These are phyloP conservation scores for Drosophila malerkotliana DNA, from an alignment of 1,140 invertebrate genomes.

Conservation along the genomic window DNA sequence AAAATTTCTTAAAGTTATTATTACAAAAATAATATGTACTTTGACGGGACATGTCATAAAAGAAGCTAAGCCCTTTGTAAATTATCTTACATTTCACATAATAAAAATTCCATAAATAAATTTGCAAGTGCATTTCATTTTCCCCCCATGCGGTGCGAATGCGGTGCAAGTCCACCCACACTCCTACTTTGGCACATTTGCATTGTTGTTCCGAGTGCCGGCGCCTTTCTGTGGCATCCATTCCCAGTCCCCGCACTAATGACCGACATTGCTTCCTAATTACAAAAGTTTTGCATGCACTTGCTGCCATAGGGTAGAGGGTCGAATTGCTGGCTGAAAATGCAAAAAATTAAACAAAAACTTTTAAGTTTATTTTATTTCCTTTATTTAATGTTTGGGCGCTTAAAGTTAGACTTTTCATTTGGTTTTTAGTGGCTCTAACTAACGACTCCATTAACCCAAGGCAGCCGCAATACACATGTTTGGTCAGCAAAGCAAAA, in stretches of 20 bases:
- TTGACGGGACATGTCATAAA: no score
- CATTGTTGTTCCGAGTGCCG: conserved; percentile 77
- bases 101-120: background rate
- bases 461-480: conserved; percentile 65
- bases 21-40: no score
- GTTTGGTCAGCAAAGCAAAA: conserved; percentile 29
- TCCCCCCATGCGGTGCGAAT: conserved; percentile 16
- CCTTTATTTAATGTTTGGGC: conserved; percentile 69
- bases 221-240: conserved; percentile 61
- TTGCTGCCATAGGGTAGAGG: conserved; percentile 41
- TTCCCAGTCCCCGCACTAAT: conserved; percentile 49
- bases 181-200: conserved; percentile 54
- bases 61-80: background rate
- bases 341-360: conserved; percentile 32
- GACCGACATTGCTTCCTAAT: conserved; percentile 81
- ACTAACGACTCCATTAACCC: conserved; percentile 71
- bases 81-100: background rate
- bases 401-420: conserved; percentile 64
- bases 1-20: no score
- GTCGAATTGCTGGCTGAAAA: conserved; percentile 25
- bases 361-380: conserved; percentile 76
- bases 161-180: conserved; percentile 9
- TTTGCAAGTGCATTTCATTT: conserved; percentile 34
- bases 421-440: conserved; percentile 42
- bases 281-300: conserved; percentile 79